Evolutionary conservation across 1,140 invertebrate species (phyloP).

Genomic region (Drosophila rufa): DNA sequence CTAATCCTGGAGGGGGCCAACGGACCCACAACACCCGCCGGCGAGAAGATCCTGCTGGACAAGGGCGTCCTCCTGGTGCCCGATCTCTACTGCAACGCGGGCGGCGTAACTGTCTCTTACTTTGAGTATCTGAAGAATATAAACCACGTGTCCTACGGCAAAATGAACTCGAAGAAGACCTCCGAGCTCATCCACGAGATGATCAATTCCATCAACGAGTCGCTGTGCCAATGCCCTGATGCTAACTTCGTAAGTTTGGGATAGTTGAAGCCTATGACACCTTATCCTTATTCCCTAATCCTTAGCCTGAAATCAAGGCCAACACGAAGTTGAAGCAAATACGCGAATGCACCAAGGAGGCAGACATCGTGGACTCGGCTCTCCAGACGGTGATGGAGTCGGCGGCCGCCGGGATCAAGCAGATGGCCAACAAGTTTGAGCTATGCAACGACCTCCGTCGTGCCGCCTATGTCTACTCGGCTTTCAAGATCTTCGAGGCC

Average conservation of each 20-base stretch:
- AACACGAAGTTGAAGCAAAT: constrained; percentile 87
- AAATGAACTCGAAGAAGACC: constrained; percentile 89
- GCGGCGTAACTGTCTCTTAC: constrained; percentile 96
- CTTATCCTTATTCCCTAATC: too few relatives aligned
- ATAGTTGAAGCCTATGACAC: too few relatives aligned
- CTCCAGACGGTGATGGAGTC: constrained; percentile 93
- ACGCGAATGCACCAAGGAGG: constrained; percentile 88
- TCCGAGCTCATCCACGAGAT: constrained; percentile 59
- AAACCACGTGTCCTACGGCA: constrained; percentile 95
- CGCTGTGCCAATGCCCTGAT: constrained; percentile 17
- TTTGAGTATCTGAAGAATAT: constrained; percentile 97
- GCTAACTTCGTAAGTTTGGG: constrained; percentile 24
- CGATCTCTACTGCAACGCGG: constrained; percentile 93
- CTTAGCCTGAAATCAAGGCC: constrained; percentile 86
- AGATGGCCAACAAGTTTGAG: constrained; percentile 89
- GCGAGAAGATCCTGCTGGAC: constrained; percentile 90
- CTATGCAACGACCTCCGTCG: constrained; percentile 93
- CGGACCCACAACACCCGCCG: constrained; percentile 94
- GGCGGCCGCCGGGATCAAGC: constrained; percentile 89
- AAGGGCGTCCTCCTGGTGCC: constrained; percentile 93
- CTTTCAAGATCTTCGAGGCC: constrained; percentile 94
- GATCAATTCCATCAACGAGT: constrained; percentile 72
- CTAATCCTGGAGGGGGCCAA: constrained; percentile 93
- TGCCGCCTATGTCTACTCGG: constrained; percentile 93
- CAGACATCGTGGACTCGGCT: constrained; percentile 93